Base-by-base conservation (phyloP, 2,113 vertebrate species). In the Coptodon bakossiorum region DNA sequence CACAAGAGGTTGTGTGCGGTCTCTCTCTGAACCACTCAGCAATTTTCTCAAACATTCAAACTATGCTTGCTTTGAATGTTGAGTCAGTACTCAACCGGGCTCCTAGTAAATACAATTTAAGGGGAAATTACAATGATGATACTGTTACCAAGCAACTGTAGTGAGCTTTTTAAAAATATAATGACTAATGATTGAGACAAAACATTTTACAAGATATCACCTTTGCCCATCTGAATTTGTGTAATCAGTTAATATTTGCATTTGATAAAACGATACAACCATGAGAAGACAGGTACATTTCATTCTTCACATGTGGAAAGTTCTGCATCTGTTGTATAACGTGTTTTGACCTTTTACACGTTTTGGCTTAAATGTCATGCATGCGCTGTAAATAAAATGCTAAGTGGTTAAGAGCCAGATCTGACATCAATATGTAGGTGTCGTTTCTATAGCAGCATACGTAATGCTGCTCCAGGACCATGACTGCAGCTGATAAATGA, bases 281-380 rank as follows among this genome's bases (percentile, higher is more conserved):
- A 38, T 38, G 17, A 66, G 6, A 66, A 66, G 10, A n/a, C 31
- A 0, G 3, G 2, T 24, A 24, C 19, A 71, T 43, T 71, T 3
- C 63, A 71, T 22, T 66, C 14, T 17, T 31, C 29, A 61, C 29
- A 61, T 61, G 57, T 61, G 57, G 16, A 10, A 10, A 31, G 14
- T 31, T 31, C 57, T 61, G 5, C 57, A 61, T 61, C 29, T 34
- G 31, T 36, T n/a, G 61, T 66, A 38, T 12, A 3, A 66, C 0
- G 1, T 1, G 2, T 66, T 40, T 40, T 0, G 19, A 68, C 34
- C 63, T 68, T 68, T 68, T 11, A 68, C 36, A 24, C 0, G 0
- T 68, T 71, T 71, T 71, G n/a, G 63, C 63, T 38, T 66, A 22
- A 38, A 38, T 5, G 6, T 12, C 63, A 3, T 14, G 36, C 2